Conservation (phyloP, 2,888 invertebrate genomes). For the Oegoconia quadripuncta region DNA sequence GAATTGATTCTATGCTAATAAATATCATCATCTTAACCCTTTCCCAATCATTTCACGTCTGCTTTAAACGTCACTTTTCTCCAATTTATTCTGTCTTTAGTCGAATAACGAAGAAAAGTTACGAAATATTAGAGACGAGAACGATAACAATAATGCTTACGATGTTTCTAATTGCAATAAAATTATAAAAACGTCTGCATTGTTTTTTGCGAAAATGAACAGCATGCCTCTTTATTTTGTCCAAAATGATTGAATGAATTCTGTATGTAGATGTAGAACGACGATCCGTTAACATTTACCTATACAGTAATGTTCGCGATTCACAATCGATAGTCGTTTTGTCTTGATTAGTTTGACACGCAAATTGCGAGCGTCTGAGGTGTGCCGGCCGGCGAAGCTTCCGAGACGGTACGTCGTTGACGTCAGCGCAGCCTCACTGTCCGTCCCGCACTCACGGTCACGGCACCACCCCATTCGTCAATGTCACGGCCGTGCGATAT, state of each 20-base stretch:
- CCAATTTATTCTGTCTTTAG: too few relatives aligned
- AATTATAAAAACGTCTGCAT: too few relatives aligned
- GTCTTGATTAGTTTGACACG: slow-evolving; percentile 17
- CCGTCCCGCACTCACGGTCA: slow-evolving; percentile 28
- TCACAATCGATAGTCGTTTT: slow-evolving; percentile 12
- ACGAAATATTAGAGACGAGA: too few relatives aligned
- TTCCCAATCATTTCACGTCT: too few relatives aligned
- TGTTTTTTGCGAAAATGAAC: too few relatives aligned
- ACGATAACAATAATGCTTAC: too few relatives aligned
- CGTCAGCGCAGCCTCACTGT: slow-evolving; percentile 17
- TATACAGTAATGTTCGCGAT: slow-evolving; percentile 9
- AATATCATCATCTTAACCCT: too few relatives aligned
- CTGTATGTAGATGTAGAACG: slow-evolving; percentile 3
- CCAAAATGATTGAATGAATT: slow-evolving; percentile 3
- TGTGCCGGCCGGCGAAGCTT: not conserved
- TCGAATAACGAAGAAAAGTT: too few relatives aligned
- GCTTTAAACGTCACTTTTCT: too few relatives aligned
- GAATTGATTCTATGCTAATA: too few relatives aligned
- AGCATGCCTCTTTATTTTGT: too few relatives aligned
- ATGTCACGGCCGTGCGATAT: slow-evolving; percentile 50
- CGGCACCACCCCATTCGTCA: slow-evolving; percentile 52
- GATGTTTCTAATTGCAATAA: too few relatives aligned
- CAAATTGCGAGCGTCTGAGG: slow-evolving; percentile 12
- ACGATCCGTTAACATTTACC: slow-evolving; percentile 10
- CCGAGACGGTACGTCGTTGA: slow-evolving; percentile 1